A percentile compares a stretch with the other conserved stretches of the same genome.
Conservation (phyloP, 1,140 invertebrate genomes). For the Lithobius niger region DNA sequence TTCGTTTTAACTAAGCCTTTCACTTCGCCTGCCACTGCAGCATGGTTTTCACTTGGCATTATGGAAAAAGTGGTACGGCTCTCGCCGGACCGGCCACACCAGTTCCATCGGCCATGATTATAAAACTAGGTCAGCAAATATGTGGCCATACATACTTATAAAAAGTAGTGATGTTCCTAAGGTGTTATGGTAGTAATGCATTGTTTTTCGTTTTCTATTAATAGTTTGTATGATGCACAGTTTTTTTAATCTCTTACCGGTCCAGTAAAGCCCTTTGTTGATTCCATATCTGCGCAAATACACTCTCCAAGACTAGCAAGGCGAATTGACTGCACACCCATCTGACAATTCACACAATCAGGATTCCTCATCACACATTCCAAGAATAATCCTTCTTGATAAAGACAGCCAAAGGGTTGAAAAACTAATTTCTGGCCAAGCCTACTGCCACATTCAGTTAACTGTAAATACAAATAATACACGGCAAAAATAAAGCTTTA, state of each 20-base stretch:
- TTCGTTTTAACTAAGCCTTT: too few species aligned
- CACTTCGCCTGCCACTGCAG: too few species aligned
- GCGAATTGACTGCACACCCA: conserved; percentile 27
- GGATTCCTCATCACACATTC: conserved; percentile 27
- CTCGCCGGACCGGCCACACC: too few species aligned
- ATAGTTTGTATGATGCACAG: background rate
- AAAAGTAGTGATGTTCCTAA: background rate
- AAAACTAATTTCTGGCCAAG: conserved; percentile 25
- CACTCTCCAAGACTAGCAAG: background rate
- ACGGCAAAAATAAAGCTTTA: background rate
- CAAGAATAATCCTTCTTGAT: conserved; percentile 30
- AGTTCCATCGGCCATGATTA: too few species aligned
- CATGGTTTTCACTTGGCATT: too few species aligned
- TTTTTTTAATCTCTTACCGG: background rate
- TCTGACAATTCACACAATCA: conserved; percentile 32
- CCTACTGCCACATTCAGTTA: background rate
- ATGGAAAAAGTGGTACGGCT: too few species aligned
- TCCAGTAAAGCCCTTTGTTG: background rate
- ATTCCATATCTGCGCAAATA: background rate
- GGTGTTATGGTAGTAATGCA: background rate
- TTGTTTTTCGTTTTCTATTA: background rate
- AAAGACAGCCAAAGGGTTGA: conserved; percentile 29
- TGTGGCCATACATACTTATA: background rate
- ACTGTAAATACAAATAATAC: background rate
- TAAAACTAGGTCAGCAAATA: background rate